phyloP scores from a whole-genome alignment of 2,888 invertebrate genomes.

The Eristalinus aeneus region DNA sequence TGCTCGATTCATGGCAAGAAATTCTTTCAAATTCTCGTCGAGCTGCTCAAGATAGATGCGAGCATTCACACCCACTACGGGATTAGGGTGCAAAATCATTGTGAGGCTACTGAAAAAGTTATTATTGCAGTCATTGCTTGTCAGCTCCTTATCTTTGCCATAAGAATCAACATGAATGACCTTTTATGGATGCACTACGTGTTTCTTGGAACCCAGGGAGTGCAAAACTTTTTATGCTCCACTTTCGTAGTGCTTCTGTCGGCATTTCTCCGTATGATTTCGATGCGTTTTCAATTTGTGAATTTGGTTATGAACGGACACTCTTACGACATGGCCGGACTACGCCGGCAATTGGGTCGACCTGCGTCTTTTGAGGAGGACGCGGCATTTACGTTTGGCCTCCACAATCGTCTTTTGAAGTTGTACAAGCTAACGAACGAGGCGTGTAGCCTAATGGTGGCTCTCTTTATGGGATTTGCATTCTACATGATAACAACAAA shows the following conservation, averaged over 20 bases:
- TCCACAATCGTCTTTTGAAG: slow-evolving; percentile 77
- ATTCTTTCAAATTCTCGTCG: slow-evolving; percentile 76
- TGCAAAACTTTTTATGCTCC: slow-evolving; percentile 76
- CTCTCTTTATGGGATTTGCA: slow-evolving; percentile 77
- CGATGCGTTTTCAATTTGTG: slow-evolving; percentile 76
- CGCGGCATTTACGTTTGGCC: slow-evolving; percentile 76
- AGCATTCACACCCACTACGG: slow-evolving; percentile 75
- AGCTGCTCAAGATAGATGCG: slow-evolving; percentile 76
- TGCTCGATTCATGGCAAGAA: slow-evolving; percentile 75
- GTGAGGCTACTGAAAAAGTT: slow-evolving; percentile 74
- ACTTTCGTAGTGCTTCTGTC: slow-evolving; percentile 76
- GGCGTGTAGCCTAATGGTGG: slow-evolving; percentile 76
- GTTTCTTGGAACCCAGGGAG: slow-evolving; percentile 74
- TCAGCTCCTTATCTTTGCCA: slow-evolving; percentile 75
- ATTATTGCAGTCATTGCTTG: slow-evolving; percentile 74
- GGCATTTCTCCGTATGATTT: slow-evolving; percentile 75
- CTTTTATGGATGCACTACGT: slow-evolving; percentile 71
- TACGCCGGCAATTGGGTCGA: not conserved
- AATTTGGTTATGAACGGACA: slow-evolving; percentile 76
- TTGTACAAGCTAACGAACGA: slow-evolving; percentile 77
- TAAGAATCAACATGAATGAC: slow-evolving; percentile 68
- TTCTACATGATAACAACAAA: slow-evolving; percentile 79
- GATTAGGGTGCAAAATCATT: slow-evolving; percentile 73
- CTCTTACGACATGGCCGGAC: slow-evolving; percentile 71
- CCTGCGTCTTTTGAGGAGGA: slow-evolving; percentile 75